Evolutionary conservation across 1,140 invertebrate genomes (phyloP).

Genomic region (Telenomus remus): DNA sequence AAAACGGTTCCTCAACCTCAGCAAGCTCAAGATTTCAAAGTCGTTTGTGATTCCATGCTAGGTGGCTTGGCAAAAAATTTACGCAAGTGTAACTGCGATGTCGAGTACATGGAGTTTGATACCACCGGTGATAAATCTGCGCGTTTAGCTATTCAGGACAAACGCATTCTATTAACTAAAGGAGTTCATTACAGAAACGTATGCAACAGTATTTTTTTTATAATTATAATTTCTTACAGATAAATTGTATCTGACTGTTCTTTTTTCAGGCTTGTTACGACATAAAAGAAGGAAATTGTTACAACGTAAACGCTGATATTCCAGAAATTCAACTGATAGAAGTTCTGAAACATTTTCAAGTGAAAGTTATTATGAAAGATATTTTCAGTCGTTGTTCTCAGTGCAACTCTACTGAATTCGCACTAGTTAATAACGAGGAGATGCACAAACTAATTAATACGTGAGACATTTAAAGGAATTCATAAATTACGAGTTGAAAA

Average conservation of each 20-base stretch:
- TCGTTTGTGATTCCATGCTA: conserved; percentile 78
- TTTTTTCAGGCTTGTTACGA: no score
- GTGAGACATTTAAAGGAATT: no score
- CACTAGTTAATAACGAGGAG: conserved; percentile 70
- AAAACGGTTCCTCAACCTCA: conserved; percentile 15
- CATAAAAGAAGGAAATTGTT: conserved; percentile 75
- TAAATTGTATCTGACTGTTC: no score
- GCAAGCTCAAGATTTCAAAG: conserved; percentile 57
- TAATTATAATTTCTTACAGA: no score
- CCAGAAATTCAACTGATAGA: conserved; percentile 77
- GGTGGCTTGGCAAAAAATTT: conserved; percentile 78
- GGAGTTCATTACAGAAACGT: conserved; percentile 73
- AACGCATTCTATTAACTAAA: conserved; percentile 78
- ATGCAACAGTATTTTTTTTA: no score
- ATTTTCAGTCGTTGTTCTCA: conserved; percentile 82
- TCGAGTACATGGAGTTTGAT: conserved; percentile 74
- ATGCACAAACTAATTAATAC: conserved; percentile 69
- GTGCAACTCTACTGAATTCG: conserved; percentile 79
- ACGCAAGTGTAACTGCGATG: conserved; percentile 81
- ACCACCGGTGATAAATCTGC: conserved; percentile 75
- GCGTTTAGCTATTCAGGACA: conserved; percentile 74
- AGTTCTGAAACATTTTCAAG: conserved; percentile 79
- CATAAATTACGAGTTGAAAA: not conserved
- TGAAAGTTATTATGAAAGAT: conserved; percentile 77
- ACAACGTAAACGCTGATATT: conserved; percentile 71